A percentile compares a stretch with the other conserved stretches of the same genome.
Conservation (phyloP, 2,888 invertebrate genomes). For the Heteropelma amictum region DNA sequence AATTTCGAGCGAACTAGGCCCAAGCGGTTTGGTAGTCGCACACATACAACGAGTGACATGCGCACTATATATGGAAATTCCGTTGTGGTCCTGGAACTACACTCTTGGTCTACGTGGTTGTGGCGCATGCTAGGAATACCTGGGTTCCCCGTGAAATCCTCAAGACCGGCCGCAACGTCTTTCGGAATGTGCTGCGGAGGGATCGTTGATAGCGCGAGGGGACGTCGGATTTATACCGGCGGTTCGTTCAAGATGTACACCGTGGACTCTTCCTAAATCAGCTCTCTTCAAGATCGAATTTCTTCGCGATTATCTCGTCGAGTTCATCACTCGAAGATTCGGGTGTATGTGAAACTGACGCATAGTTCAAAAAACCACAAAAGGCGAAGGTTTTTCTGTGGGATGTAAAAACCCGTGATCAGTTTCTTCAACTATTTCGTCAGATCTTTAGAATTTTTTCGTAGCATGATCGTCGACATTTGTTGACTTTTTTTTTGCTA, state of each 20-base stretch:
- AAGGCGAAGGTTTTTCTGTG: too few relatives aligned
- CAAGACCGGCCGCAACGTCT: slow-evolving; percentile 66
- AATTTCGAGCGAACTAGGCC: slow-evolving; percentile 67
- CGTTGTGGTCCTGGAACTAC: neutral
- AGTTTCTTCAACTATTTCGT: too few relatives aligned
- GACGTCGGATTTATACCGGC: neutral
- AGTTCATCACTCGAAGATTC: neutral
- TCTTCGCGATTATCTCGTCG: too few relatives aligned
- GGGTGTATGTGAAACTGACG: too few relatives aligned
- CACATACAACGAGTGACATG: slow-evolving; percentile 12
- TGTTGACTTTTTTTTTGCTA: too few relatives aligned
- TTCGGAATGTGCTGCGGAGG: slow-evolving; percentile 65
- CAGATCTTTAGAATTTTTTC: too few relatives aligned
- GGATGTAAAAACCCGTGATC: too few relatives aligned
- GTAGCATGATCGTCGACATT: too few relatives aligned
- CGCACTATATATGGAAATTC: slow-evolving; percentile 40
- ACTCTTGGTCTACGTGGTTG: slow-evolving; percentile 47
- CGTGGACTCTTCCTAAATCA: neutral
- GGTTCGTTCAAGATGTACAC: neutral
- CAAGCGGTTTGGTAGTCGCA: neutral
- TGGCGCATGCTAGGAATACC: slow-evolving; percentile 69
- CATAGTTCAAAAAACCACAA: too few relatives aligned
- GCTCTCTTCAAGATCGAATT: neutral
- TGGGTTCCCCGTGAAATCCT: slow-evolving; percentile 66
- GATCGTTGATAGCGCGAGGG: neutral